Evolutionary conservation across 2,888 invertebrate genomes (phyloP).

Genomic region (Brenthis daphne): DNA sequence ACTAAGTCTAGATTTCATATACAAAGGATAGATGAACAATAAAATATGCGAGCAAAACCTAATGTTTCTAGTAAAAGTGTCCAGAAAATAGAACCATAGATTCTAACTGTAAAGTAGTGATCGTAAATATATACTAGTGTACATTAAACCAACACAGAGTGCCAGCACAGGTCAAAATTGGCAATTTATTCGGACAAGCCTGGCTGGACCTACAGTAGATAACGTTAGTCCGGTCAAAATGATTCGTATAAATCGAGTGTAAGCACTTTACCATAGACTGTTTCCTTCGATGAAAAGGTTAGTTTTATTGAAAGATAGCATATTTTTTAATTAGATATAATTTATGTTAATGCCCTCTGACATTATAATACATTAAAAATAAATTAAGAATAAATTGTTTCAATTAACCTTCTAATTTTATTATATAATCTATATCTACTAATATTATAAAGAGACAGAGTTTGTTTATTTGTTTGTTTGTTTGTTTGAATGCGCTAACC

Average conservation of each 20-base stretch:
- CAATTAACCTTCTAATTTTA: too few relatives aligned
- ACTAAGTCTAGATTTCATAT: too few relatives aligned
- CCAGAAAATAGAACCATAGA: not conserved
- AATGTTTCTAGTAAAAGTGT: not conserved
- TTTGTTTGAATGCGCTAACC: too few relatives aligned
- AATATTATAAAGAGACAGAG: too few relatives aligned
- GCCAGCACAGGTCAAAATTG: slow-evolving; percentile 66
- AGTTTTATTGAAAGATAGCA: too few relatives aligned
- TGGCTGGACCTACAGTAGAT: slow-evolving; percentile 52
- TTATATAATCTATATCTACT: too few relatives aligned
- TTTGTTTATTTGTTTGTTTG: too few relatives aligned
- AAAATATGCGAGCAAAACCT: not conserved
- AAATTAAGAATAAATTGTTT: too few relatives aligned
- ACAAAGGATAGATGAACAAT: not conserved
- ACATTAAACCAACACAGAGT: slow-evolving; percentile 25
- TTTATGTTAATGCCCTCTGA: too few relatives aligned
- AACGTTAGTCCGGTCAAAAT: slow-evolving; percentile 59
- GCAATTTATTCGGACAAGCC: slow-evolving; percentile 63
- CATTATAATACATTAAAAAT: too few relatives aligned
- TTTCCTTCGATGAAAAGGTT: not conserved
- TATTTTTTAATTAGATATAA: too few relatives aligned
- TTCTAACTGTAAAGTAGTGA: not conserved
- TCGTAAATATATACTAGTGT: slow-evolving; percentile 8
- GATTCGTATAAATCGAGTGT: slow-evolving; percentile 67
- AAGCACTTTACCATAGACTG: not conserved